A percentile compares a stretch with the other conserved stretches of the same genome.
Evolutionary conservation across 1,140 invertebrate species (phyloP).

Genomic region (Megalopta genalis): DNA sequence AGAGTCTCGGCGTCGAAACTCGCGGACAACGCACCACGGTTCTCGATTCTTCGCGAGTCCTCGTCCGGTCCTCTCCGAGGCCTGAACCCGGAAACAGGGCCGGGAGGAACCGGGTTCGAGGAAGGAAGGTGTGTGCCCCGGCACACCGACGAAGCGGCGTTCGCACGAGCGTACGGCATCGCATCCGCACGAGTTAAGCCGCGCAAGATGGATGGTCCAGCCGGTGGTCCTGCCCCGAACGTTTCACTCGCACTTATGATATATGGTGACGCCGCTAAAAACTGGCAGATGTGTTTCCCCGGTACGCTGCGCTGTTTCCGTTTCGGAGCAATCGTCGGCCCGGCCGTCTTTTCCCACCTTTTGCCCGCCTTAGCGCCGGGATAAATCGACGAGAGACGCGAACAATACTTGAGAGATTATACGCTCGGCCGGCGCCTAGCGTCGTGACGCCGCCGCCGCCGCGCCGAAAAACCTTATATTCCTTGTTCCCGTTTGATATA

Average conservation of each 20-base stretch:
- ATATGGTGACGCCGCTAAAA: slow-evolving; percentile 69
- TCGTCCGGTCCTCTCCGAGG: too few relatives aligned
- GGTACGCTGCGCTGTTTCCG: neutral
- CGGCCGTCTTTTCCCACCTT: neutral
- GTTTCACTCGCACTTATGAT: slow-evolving; percentile 70
- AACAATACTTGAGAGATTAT: slow-evolving; percentile 64
- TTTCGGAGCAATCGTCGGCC: slow-evolving; percentile 9
- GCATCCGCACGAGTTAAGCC: slow-evolving; percentile 64
- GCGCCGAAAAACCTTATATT: slow-evolving; percentile 37
- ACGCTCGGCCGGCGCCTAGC: slow-evolving; percentile 34
- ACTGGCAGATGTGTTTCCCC: slow-evolving; percentile 67
- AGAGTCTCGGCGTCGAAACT: slow-evolving; percentile 36
- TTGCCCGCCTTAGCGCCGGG: slow-evolving; percentile 41
- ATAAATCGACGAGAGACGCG: slow-evolving; percentile 64
- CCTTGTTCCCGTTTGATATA: slow-evolving; percentile 16
- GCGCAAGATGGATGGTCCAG: slow-evolving; percentile 70
- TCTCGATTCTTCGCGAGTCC: neutral
- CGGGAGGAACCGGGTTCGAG: too few relatives aligned
- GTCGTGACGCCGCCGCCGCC: slow-evolving; percentile 20
- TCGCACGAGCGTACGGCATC: neutral
- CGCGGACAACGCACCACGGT: neutral
- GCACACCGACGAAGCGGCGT: too few relatives aligned
- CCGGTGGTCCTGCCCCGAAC: slow-evolving; percentile 54
- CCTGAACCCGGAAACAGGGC: too few relatives aligned
- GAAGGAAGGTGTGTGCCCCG: too few relatives aligned